Percentiles rank a stretch among this genome's conserved stretches.
phyloP scores from a whole-genome alignment of 2,797 vertebrate species.

The Gallirallus australis region DNA sequence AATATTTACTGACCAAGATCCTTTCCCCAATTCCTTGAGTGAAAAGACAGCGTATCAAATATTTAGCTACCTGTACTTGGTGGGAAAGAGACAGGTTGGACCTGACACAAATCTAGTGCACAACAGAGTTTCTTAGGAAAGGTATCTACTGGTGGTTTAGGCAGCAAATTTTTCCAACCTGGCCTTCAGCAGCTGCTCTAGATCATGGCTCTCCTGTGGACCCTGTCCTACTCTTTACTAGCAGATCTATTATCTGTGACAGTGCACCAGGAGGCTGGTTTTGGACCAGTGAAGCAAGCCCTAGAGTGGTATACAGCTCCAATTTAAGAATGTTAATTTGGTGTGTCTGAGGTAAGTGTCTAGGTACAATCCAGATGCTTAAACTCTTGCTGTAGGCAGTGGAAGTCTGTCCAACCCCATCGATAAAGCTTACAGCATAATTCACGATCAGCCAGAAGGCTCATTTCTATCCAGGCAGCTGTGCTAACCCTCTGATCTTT shows the following conservation, averaged over 20 bases:
- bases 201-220: not conserved
- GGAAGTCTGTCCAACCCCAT: not conserved
- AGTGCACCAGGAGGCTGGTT: not conserved
- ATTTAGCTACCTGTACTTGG: not conserved
- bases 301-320: not conserved
- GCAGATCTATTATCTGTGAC: not conserved
- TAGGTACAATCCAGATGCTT: not conserved
- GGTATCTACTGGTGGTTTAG: not conserved
- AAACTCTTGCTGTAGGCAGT: not conserved
- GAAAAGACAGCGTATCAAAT: not conserved
- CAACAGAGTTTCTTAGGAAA: not conserved
- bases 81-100: not conserved
- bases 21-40: not conserved
- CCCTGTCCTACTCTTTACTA: not conserved
- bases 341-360: not conserved
- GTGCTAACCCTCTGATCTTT: not conserved
- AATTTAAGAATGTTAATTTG: not conserved
- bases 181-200: not conserved
- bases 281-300: not conserved
- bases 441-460: not conserved
- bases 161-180: not conserved
- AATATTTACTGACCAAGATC: not conserved
- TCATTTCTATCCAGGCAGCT: not conserved
- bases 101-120: not conserved
- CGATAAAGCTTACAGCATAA: not conserved